phyloP scores from a whole-genome alignment of 2,888 invertebrate genomes.

The Chelonus formosanus region DNA sequence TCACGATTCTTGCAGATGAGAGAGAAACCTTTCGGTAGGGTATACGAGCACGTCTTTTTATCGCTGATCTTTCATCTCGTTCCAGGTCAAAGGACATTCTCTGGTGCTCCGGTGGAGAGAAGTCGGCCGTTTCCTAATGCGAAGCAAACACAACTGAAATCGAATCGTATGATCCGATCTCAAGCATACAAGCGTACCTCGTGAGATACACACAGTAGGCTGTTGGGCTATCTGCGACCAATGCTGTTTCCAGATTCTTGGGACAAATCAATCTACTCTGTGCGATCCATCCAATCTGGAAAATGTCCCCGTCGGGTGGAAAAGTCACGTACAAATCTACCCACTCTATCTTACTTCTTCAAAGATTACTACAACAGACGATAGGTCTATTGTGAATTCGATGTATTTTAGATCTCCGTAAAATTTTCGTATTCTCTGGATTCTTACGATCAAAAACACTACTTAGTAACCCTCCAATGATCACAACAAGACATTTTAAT shows the following conservation, averaged over 20 bases:
- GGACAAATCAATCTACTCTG: constrained; percentile 48
- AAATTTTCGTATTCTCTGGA: constrained; percentile 1
- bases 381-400: constrained; percentile 16
- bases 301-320: constrained; percentile 45
- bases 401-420: constrained; percentile 19
- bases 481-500: constrained; percentile 1
- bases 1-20: constrained; percentile 28
- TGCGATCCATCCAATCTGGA: constrained; percentile 47
- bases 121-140: constrained; percentile 51
- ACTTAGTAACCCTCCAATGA: neutral
- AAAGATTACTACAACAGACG: neutral
- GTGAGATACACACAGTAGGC: constrained; percentile 36
- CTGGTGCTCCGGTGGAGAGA: constrained; percentile 41
- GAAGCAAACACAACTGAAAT: constrained; percentile 50
- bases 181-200: constrained; percentile 19
- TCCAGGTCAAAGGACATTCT: constrained; percentile 51
- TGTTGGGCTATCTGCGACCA: constrained; percentile 27
- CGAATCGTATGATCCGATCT: constrained; percentile 51
- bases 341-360: constrained; percentile 36
- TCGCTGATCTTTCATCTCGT: constrained; percentile 51
- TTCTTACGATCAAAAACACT: constrained; percentile 19
- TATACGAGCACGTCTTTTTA: constrained; percentile 38
- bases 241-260: constrained; percentile 34
- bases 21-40: constrained; percentile 18
- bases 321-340: constrained; percentile 41